These are phyloP conservation scores for Scarus forsteni DNA, from an alignment of 2,797 vertebrate genomes.

Conservation along the genomic window DNA sequence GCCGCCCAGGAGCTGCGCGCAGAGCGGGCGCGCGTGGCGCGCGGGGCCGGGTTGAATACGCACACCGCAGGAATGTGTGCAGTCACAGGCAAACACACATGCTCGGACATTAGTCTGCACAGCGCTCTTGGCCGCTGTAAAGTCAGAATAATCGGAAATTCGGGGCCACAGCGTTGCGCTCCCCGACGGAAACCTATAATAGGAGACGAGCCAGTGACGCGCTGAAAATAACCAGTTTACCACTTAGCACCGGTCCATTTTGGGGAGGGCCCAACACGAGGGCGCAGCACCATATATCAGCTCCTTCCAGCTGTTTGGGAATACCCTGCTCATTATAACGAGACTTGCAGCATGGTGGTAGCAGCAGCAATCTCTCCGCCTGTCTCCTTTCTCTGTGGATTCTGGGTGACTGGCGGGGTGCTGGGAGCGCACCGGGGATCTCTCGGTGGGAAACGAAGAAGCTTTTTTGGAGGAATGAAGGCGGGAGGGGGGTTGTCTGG, in stretches of 20 bases:
- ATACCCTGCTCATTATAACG: slow-evolving; percentile 67
- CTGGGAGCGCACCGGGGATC: slow-evolving; percentile 63
- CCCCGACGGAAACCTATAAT: slow-evolving; percentile 68
- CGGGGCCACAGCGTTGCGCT: slow-evolving; percentile 41
- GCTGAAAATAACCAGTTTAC: slow-evolving; percentile 84
- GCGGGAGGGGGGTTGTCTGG: slow-evolving; percentile 27
- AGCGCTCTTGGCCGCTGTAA: slow-evolving; percentile 34
- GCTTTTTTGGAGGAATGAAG: slow-evolving; percentile 7
- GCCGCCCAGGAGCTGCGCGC: slow-evolving; percentile 27
- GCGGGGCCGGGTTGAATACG: slow-evolving; percentile 25
- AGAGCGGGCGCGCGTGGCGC: slow-evolving; percentile 20
- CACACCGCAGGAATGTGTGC: slow-evolving; percentile 67
- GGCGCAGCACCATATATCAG: slow-evolving; percentile 79
- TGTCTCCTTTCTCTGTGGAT: slow-evolving; percentile 54
- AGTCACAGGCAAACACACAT: slow-evolving; percentile 45
- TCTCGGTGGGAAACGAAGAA: slow-evolving; percentile 50
- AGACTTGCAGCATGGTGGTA: slow-evolving; percentile 58
- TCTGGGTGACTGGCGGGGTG: slow-evolving; percentile 56
- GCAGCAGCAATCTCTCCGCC: slow-evolving; percentile 24
- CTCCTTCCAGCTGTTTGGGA: slow-evolving; percentile 80
- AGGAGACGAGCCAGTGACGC: slow-evolving; percentile 77
- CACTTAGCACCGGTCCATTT: slow-evolving; percentile 82
- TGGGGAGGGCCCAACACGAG: slow-evolving; percentile 82
- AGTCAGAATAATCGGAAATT: slow-evolving; percentile 52
- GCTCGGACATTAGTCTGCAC: slow-evolving; percentile 50